A percentile compares a stretch with the other conserved stretches of the same genome.
These are phyloP conservation scores for Cossypha dichroa DNA, from an alignment of 2,797 vertebrate genomes.

Conservation along the genomic window DNA sequence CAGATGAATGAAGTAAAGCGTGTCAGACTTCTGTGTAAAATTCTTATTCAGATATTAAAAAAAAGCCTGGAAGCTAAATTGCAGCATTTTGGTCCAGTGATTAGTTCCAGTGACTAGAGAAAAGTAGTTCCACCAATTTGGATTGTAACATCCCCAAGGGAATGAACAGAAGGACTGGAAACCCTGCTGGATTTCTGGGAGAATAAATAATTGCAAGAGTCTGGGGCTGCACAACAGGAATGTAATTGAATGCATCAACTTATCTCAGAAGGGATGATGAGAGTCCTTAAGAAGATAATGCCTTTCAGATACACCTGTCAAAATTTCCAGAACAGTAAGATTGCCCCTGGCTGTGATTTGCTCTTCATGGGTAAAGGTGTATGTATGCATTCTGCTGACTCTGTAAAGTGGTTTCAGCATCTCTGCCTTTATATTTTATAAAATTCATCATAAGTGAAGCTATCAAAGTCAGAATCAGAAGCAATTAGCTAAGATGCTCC, in stretches of 20 bases:
- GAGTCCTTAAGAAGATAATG: neutral
- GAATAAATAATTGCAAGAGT: constrained; percentile 8
- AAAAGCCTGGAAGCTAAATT: neutral
- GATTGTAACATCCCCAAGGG: neutral
- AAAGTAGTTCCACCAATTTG: neutral
- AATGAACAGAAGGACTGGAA: constrained; percentile 22
- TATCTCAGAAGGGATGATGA: neutral
- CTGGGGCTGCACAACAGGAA: neutral
- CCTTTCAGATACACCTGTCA: neutral
- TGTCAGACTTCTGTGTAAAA: neutral
- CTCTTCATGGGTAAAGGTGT: neutral
- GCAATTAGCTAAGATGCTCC: neutral
- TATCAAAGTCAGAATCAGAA: neutral
- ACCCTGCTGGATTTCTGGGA: neutral
- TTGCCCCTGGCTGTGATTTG: neutral
- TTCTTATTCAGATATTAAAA: neutral
- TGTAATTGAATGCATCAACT: neutral
- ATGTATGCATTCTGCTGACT: neutral
- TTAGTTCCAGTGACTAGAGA: neutral
- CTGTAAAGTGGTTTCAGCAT: neutral
- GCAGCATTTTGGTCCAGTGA: neutral
- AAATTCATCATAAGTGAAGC: neutral
- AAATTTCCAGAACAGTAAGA: neutral
- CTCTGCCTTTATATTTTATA: neutral
- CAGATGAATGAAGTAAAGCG: neutral